Percentiles rank a stretch among this genome's conserved stretches.
Evolutionary conservation across 2,888 invertebrate species (phyloP).

Genomic region (Unio delphinus): DNA sequence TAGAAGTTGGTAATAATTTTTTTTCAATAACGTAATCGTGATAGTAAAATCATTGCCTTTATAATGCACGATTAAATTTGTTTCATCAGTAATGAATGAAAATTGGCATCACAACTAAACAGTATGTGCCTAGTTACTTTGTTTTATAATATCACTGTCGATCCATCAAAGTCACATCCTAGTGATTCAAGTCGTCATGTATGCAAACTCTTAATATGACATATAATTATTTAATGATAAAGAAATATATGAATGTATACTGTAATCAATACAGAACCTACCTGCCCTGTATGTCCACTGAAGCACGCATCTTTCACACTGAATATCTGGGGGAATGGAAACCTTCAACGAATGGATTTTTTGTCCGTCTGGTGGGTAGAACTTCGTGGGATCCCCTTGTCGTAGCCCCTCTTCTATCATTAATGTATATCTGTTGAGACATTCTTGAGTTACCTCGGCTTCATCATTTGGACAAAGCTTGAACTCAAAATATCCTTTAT

Average conservation of each 20-base stretch:
- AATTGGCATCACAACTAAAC: too few relatives aligned
- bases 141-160: too few relatives aligned
- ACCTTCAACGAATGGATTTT: slow-evolving; percentile 22
- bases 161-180: too few relatives aligned
- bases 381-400: slow-evolving; percentile 19
- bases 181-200: too few relatives aligned
- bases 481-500: slow-evolving; percentile 30
- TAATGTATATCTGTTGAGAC: slow-evolving; percentile 24
- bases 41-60: too few relatives aligned
- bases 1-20: too few relatives aligned
- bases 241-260: not conserved
- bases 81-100: too few relatives aligned
- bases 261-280: slow-evolving; percentile 1
- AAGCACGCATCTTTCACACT: slow-evolving; percentile 29
- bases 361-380: slow-evolving; percentile 15
- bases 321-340: slow-evolving; percentile 17
- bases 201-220: too few relatives aligned
- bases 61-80: too few relatives aligned
- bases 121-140: too few relatives aligned
- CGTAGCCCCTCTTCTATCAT: slow-evolving; percentile 17
- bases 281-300: slow-evolving; percentile 36
- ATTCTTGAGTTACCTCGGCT: slow-evolving; percentile 14
- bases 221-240: not conserved
- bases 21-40: too few relatives aligned
- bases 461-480: slow-evolving; percentile 33